These are phyloP conservation scores for Psittacula echo DNA, from an alignment of 2,797 vertebrate genomes.

Conservation along the genomic window DNA sequence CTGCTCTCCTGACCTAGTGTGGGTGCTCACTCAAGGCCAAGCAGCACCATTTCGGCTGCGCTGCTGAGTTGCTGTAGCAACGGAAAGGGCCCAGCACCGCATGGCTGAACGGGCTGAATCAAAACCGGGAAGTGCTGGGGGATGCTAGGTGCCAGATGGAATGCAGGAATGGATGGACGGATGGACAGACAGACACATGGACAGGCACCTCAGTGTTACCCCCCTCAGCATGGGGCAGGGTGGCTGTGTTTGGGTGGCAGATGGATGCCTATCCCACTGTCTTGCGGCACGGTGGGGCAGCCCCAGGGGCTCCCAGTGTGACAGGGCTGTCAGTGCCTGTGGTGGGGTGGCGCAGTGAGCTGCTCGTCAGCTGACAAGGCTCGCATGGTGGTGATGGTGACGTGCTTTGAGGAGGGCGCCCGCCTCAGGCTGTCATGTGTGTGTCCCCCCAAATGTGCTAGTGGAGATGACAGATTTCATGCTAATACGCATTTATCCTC, in stretches of 20 bases:
- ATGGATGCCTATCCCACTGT: background rate
- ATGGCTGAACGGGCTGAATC: background rate
- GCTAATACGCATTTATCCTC: constrained; percentile 49
- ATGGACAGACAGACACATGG: fast-evolving
- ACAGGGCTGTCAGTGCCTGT: background rate
- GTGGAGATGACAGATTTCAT: constrained; percentile 51
- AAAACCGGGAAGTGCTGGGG: background rate
- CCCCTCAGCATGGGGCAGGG: fast-evolving
- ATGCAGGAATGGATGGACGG: background rate
- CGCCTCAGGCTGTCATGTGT: background rate
- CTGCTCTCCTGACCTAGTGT: fast-evolving
- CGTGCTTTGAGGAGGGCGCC: background rate
- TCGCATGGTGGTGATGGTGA: background rate
- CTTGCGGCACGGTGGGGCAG: fast-evolving
- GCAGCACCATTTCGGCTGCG: fast-evolving
- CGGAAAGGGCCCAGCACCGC: fast-evolving
- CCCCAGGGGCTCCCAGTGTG: fast-evolving
- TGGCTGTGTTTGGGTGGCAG: background rate
- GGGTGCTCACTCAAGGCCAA: background rate
- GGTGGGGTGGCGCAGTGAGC: background rate
- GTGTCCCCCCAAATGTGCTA: background rate
- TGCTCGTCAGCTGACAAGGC: background rate
- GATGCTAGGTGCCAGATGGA: background rate
- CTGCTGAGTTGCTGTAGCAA: constrained; percentile 4
- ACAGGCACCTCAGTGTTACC: background rate